phyloP scores from a whole-genome alignment of 1,140 invertebrate genomes.

The Sinonovacula constricta region DNA sequence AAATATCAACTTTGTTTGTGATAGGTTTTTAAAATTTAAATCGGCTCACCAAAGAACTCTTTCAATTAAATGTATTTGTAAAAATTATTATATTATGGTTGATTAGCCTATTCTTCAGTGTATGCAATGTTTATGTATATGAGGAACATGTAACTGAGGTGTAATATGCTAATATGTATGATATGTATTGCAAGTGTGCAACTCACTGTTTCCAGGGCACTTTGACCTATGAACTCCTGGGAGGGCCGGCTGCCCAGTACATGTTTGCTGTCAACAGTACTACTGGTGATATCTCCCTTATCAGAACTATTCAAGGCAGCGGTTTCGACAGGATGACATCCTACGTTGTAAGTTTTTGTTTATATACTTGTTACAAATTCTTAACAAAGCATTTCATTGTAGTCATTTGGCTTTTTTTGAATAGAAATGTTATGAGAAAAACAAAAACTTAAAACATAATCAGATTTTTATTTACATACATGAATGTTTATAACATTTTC shows the following conservation, averaged over 20 bases:
- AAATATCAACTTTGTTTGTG: too few relatives aligned
- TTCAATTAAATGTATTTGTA: too few relatives aligned
- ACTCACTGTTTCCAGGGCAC: constrained; percentile 54
- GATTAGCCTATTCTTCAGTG: too few relatives aligned
- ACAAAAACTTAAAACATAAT: constrained; percentile 3
- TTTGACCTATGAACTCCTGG: constrained; percentile 62
- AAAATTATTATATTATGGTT: too few relatives aligned
- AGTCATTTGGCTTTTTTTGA: too few relatives aligned
- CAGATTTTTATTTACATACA: background rate
- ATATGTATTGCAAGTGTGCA: too few relatives aligned
- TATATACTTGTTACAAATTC: too few relatives aligned
- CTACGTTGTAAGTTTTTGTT: constrained; percentile 49
- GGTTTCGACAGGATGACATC: constrained; percentile 14
- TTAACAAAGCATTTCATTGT: too few relatives aligned
- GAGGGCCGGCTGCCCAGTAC: constrained; percentile 58
- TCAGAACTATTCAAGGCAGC: constrained; percentile 11
- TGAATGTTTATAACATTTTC: background rate
- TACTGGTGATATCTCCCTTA: constrained; percentile 86
- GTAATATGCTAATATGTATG: background rate
- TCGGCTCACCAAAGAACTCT: too few relatives aligned
- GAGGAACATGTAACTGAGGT: background rate
- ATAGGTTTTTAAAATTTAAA: too few relatives aligned
- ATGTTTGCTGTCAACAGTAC: constrained; percentile 91
- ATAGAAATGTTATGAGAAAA: too few relatives aligned
- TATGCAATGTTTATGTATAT: constrained; percentile 8